These are phyloP conservation scores for Drosophila parabipectinata DNA, from an alignment of 1,140 invertebrate species.

Conservation along the genomic window DNA sequence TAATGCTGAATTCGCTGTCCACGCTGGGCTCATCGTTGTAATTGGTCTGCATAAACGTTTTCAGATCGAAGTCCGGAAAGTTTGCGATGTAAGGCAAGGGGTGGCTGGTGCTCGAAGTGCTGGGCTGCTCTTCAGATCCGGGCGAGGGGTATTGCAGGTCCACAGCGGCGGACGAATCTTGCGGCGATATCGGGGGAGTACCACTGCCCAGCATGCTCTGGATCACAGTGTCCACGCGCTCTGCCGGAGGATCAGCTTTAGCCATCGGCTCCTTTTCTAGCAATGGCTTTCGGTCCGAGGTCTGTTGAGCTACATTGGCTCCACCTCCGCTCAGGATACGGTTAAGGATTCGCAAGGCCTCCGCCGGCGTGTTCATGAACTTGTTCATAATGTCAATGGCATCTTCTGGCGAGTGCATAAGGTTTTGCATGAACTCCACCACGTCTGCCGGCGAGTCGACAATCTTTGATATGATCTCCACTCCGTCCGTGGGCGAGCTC, in stretches of 20 bases:
- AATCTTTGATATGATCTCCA: conserved; percentile 83
- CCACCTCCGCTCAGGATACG: conserved; percentile 74
- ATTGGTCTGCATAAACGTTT: conserved; percentile 57
- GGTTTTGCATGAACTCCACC: conserved; percentile 79
- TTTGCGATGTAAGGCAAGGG: conserved; percentile 52
- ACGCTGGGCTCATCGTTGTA: conserved; percentile 62
- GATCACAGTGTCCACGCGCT: conserved; percentile 63
- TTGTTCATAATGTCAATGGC: conserved; percentile 83
- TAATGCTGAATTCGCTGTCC: conserved; percentile 71
- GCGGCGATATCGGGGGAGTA: conserved; percentile 36
- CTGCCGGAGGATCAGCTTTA: conserved; percentile 15
- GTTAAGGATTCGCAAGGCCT: conserved; percentile 78
- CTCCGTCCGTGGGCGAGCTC: conserved; percentile 82
- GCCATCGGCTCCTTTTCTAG: conserved; percentile 25
- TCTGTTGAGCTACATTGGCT: conserved; percentile 42
- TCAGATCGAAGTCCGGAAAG: conserved; percentile 68
- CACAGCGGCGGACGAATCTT: conserved; percentile 26
- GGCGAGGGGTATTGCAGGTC: conserved; percentile 69
- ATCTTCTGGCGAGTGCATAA: conserved; percentile 82
- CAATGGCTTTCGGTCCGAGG: conserved; percentile 31
- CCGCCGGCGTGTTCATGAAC: conserved; percentile 83
- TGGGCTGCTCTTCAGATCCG: conserved; percentile 57
- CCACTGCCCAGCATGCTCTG: conserved; percentile 63
- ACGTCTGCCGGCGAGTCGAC: conserved; percentile 82
- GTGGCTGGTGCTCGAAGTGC: conserved; percentile 62